Base-by-base conservation (phyloP, 2,797 vertebrate genomes). In the Hephaestus fuliginosus region DNA sequence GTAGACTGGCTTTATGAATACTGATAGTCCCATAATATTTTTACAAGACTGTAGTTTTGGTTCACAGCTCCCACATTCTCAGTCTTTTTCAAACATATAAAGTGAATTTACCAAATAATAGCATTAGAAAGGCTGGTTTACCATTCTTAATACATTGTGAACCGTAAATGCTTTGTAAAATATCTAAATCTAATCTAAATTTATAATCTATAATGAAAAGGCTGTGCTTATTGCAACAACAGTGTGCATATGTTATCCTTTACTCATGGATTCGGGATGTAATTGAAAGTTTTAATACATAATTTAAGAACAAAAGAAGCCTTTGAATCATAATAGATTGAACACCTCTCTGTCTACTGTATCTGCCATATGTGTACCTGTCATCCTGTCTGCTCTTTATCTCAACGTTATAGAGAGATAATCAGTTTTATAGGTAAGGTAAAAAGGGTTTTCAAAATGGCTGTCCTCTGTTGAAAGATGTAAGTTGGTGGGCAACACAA, bases 1-100 rank as follows among this genome's bases (percentile, higher is more conserved):
- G 2, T 3, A 49, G 1, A 62, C 4, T 20, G 12, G 55, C 48
- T 62, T 63, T 12, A 39, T 57, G 58, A 88, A 83, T 67, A 51
- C 53, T 56, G 41, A 74, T 20, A 15, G 25, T 25, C 25, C 10
- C 3, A 5, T 30, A 11, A 53, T 14, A 61, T 55, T 57, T 62
- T 41, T 33, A 22, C 14, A 46, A 52, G 14, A 44, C 28, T 28
- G 30, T 28, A 14, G 15, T 18, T 64, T 10, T 52, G 15, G 20
- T 28, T 81, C 51, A 61, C 22, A 75, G 43, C 51, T 22, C 3
- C 18, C 14, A 48, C 11, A 55, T 33, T 71, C 63, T 25, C 8
- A 20, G 1, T 20, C 44, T 43, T 51, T 61, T n/a, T 69, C 52
- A n/a, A 57, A 72, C 52, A 60, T 11, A 49, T 41, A 17, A 64